These are phyloP conservation scores for Cynodonichthys magdalenae DNA, from an alignment of 2,797 vertebrate genomes.

Conservation along the genomic window DNA sequence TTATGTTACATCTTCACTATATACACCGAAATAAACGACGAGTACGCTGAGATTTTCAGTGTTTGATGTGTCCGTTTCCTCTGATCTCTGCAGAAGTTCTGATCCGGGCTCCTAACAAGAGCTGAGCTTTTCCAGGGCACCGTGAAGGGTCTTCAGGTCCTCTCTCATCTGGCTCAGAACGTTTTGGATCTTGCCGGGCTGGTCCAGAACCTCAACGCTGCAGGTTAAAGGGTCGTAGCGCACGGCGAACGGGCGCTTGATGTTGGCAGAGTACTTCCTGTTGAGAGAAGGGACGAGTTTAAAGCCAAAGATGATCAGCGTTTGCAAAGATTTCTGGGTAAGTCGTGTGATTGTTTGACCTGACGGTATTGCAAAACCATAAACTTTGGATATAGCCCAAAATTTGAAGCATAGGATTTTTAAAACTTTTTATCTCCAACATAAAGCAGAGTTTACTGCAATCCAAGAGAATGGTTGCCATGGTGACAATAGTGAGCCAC, in stretches of 20 bases:
- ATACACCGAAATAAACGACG: slow-evolving; percentile 19
- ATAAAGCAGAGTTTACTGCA: too few species aligned
- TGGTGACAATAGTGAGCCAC: too few species aligned
- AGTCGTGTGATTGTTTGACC: too few species aligned
- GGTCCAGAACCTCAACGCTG: slow-evolving; percentile 81
- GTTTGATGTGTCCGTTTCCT: neutral
- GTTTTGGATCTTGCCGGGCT: slow-evolving; percentile 79
- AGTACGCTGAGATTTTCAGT: slow-evolving; percentile 17
- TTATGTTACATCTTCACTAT: slow-evolving; percentile 26
- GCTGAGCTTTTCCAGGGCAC: slow-evolving; percentile 81
- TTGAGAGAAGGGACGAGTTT: neutral
- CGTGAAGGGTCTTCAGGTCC: slow-evolving; percentile 80
- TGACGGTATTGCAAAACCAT: too few species aligned
- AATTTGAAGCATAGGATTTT: too few species aligned
- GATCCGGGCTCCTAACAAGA: slow-evolving; percentile 33
- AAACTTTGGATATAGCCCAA: too few species aligned
- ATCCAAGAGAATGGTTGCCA: too few species aligned
- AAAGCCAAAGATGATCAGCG: too few species aligned
- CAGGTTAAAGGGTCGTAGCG: slow-evolving; percentile 82
- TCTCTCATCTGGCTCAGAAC: slow-evolving; percentile 77
- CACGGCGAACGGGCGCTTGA: slow-evolving; percentile 82
- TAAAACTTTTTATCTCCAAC: too few species aligned
- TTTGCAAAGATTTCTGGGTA: too few species aligned
- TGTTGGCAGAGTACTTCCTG: slow-evolving; percentile 82
- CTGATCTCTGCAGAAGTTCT: neutral